Percentiles rank a stretch among this genome's conserved stretches.
Conservation (phyloP, 1,140 invertebrate genomes). For the Scylla paramamosain region DNA sequence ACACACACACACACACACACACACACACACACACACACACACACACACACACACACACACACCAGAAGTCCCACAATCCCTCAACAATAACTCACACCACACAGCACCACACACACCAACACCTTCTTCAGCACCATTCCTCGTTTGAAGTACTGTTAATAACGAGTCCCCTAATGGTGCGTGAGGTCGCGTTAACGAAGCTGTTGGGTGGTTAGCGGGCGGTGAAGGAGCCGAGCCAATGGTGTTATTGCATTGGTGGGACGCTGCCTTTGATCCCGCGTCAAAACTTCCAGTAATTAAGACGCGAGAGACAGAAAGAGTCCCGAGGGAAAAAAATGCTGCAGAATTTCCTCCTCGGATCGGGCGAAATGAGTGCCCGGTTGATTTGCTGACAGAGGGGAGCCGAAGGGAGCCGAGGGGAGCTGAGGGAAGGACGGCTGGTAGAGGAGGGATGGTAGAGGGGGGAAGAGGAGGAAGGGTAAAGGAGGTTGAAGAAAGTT, state of each 20-base stretch:
- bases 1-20: background rate
- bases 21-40: too few relatives aligned
- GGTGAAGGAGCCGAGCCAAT: constrained; percentile 58
- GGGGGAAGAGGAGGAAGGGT: constrained; percentile 8
- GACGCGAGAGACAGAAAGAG: constrained; percentile 70
- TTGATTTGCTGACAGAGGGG: constrained; percentile 65
- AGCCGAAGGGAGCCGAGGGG: background rate
- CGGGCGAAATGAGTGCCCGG: constrained; percentile 64
- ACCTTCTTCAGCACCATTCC: too few relatives aligned
- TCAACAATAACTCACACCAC: too few relatives aligned
- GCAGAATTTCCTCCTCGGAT: constrained; percentile 68
- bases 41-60: background rate
- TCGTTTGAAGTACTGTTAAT: too few relatives aligned
- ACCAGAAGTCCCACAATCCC: background rate
- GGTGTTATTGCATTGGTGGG: constrained; percentile 73
- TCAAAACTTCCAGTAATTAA: constrained; percentile 73
- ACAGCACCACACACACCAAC: too few relatives aligned
- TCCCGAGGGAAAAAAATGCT: constrained; percentile 37
- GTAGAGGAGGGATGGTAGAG: background rate
- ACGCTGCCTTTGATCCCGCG: constrained; percentile 49
- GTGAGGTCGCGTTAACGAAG: constrained; percentile 38
- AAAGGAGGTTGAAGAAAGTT: constrained; percentile 37
- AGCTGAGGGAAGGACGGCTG: background rate
- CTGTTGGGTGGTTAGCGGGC: constrained; percentile 43
- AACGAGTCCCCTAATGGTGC: too few relatives aligned